Evolutionary conservation across 2,113 vertebrate species (phyloP), one percentile per base, ranked within the genome.

Genomic region (Bubo bubo): DNA sequence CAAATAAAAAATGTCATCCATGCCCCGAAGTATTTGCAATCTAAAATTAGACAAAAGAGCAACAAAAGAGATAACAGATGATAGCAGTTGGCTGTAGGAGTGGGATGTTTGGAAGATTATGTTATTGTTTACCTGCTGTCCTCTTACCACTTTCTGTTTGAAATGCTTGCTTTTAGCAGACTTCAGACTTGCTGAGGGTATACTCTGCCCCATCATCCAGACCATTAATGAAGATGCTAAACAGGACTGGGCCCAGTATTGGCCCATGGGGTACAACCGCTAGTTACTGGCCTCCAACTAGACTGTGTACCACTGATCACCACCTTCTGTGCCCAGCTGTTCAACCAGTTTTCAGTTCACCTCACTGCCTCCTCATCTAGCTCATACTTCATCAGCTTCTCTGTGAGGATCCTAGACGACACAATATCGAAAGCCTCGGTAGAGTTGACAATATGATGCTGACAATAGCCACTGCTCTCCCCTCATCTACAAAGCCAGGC

Each of bases 21-120:
- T 86, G 79, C 88, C 91, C 88, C 92, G 79, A 92, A 91, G 86
- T 79, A 45, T 94, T 89, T 86, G 45, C 58, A 68, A 41, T 92
- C 76, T 95, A 96, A 95, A 95, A 88, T 91, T 86, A 60, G 35
- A 82, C 43, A 72, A 50, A 90, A 67, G 52, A 66, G 14, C 75
- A 86, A 91, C 71, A 56, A 71, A 94, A 86, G 73, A 84, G 27
- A 32, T 59, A 84, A 50, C 64, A 89, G 76, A 37, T 86, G 47
- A 77, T 60, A 79, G 58, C 5, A 2, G 49, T 28, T 83, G 34
- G 34, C 64, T 81, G 27, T 62, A n/a, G 73, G 30, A 73, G 80
- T 49, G 34, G 70, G 53, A 84, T 23, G 39, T 60, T 74, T 52
- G 30, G 80, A 84, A 87, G 68, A 77, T 55, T 49, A 68, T 43